phyloP scores from a whole-genome alignment of 2,888 invertebrate genomes.

The Drosophila mimica region DNA sequence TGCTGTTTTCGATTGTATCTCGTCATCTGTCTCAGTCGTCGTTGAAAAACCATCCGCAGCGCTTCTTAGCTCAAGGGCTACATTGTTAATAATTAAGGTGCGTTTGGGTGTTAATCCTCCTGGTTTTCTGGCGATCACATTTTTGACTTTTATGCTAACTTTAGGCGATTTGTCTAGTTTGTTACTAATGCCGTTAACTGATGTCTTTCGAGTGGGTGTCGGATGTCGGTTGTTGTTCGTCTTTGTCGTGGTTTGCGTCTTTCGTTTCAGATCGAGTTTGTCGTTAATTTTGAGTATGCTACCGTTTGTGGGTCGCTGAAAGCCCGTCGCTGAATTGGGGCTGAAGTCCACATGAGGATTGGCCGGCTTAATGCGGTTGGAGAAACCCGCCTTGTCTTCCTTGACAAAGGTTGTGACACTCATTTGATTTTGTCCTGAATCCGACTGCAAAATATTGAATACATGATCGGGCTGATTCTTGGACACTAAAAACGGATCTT shows the following conservation, averaged over 20 bases:
- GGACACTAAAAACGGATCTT: conserved; percentile 80
- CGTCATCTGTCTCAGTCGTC: conserved; percentile 11
- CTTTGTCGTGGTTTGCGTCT: conserved; percentile 78
- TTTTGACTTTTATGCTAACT: conserved; percentile 59
- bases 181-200: conserved; percentile 70
- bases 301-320: conserved; percentile 69
- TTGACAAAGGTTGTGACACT: conserved; percentile 43
- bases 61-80: conserved; percentile 81
- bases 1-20: neutral
- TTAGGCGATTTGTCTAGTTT: conserved; percentile 81
- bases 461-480: conserved; percentile 58
- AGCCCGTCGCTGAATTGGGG: conserved; percentile 70
- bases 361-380: conserved; percentile 66
- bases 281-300: conserved; percentile 86
- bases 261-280: conserved; percentile 87
- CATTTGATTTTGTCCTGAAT: conserved; percentile 32
- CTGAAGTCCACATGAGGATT: conserved; percentile 71
- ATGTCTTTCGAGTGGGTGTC: conserved; percentile 80
- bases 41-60: conserved; percentile 45
- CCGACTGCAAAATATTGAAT: conserved; percentile 57
- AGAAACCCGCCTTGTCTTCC: conserved; percentile 77
- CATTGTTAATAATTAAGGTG: conserved; percentile 82
- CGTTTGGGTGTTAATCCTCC: conserved; percentile 66
- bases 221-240: conserved; percentile 46
- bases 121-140: conserved; percentile 54